These are phyloP conservation scores for Suillia variegata DNA, from an alignment of 2,888 invertebrate species.

Conservation along the genomic window DNA sequence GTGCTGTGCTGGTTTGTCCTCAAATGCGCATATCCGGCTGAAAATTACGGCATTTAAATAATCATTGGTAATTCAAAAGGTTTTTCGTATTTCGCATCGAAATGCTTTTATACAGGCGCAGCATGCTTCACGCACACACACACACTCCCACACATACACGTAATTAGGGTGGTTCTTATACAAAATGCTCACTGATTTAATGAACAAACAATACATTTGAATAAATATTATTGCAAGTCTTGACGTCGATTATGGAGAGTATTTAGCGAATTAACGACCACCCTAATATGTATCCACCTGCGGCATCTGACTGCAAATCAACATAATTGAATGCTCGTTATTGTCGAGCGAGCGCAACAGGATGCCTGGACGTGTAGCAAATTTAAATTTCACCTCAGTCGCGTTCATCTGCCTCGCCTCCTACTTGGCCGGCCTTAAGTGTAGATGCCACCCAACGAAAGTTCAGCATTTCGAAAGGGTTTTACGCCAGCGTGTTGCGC, in stretches of 20 bases:
- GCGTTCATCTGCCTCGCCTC: neutral
- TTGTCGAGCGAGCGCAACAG: conserved; percentile 14
- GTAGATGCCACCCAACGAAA: too few species aligned
- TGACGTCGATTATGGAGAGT: too few species aligned
- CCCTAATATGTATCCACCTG: too few species aligned
- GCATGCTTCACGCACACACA: too few species aligned
- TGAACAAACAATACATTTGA: too few species aligned
- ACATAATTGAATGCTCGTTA: conserved; percentile 22
- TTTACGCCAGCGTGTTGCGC: neutral
- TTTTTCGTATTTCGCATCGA: conserved; percentile 6
- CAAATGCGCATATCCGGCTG: conserved; percentile 11
- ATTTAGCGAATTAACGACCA: too few species aligned
- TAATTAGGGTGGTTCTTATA: too few species aligned
- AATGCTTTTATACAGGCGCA: conserved; percentile 15
- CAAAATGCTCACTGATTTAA: too few species aligned
- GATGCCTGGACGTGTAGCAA: conserved; percentile 13
- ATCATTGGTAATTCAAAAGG: conserved; percentile 6
- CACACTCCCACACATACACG: too few species aligned
- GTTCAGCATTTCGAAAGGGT: too few species aligned
- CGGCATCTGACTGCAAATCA: conserved; percentile 11
- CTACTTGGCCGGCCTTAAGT: neutral
- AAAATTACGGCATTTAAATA: conserved; percentile 17
- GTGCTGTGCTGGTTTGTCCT: neutral
- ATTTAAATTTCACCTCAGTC: conserved; percentile 5
- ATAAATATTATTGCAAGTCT: too few species aligned